A percentile compares a stretch with the other conserved stretches of the same genome.
Evolutionary conservation across 2,113 vertebrate species (phyloP).

Genomic region (Catharus bicknelli): DNA sequence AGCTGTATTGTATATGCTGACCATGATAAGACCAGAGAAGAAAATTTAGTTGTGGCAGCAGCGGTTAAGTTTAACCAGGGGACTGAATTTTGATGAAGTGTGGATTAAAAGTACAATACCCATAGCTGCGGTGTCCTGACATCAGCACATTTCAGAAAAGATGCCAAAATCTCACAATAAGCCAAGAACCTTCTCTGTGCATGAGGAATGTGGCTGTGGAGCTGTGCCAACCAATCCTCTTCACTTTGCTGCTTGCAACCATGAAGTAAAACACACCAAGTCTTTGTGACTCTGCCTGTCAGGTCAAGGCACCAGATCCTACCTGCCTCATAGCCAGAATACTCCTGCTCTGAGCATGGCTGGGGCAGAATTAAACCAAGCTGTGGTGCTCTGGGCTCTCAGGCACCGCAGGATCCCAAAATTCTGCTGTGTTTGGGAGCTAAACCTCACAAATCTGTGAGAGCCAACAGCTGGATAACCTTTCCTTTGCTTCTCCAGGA

Average conservation of each 20-base stretch:
- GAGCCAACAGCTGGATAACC: neutral
- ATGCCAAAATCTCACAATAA: neutral
- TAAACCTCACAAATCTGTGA: neutral
- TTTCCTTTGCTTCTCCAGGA: neutral
- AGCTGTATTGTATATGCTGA: neutral
- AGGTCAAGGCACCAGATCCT: neutral
- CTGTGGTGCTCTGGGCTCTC: neutral
- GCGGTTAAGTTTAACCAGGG: neutral
- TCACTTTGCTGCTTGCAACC: neutral
- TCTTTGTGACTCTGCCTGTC: neutral
- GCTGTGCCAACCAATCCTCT: neutral
- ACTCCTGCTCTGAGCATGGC: neutral
- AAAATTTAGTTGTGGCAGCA: neutral
- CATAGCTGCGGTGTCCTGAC: neutral
- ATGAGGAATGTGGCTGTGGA: neutral
- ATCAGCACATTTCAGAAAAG: neutral
- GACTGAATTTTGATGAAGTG: neutral
- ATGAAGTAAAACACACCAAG: neutral
- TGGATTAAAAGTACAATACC: neutral
- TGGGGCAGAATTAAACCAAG: neutral
- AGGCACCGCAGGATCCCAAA: neutral
- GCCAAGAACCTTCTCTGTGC: neutral
- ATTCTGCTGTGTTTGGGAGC: neutral
- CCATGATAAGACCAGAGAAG: neutral
- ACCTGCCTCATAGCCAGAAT: neutral